phyloP scores from a whole-genome alignment of 2,888 invertebrate species.

The Ormyrus pomaceus region DNA sequence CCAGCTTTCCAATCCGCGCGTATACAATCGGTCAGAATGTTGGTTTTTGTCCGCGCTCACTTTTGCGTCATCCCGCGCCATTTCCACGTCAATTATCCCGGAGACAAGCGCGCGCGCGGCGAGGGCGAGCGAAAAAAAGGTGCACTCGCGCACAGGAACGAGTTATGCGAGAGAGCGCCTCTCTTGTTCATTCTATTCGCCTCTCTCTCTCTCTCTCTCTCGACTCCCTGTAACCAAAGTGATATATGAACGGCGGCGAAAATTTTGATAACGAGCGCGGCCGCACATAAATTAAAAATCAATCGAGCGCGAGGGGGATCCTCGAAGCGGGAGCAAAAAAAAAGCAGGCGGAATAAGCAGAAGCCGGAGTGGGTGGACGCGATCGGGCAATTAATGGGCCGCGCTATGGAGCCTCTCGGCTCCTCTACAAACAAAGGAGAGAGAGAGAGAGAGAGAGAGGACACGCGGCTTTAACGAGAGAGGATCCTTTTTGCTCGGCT shows the following conservation, averaged over 20 bases:
- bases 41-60: too few species aligned
- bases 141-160: too few species aligned
- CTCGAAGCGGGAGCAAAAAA: not conserved
- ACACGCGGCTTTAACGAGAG: not conserved
- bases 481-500: not conserved
- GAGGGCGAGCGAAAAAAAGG: too few species aligned
- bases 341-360: conserved; percentile 11
- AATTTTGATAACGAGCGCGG: conserved; percentile 34
- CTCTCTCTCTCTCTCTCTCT: not conserved
- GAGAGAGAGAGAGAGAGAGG: conserved; percentile 15
- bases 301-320: conserved; percentile 15
- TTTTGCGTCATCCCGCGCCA: too few species aligned
- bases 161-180: too few species aligned
- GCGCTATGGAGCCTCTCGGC: not conserved
- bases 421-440: conserved; percentile 36
- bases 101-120: too few species aligned
- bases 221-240: not conserved
- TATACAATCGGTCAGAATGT: too few species aligned
- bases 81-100: too few species aligned
- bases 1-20: too few species aligned
- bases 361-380: conserved; percentile 47
- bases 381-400: conserved; percentile 44
- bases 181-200: too few species aligned
- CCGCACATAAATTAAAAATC: conserved; percentile 50
- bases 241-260: conserved; percentile 27